Base-by-base conservation (phyloP, 2,113 vertebrate species). In the Oryzias melastigma region DNA sequence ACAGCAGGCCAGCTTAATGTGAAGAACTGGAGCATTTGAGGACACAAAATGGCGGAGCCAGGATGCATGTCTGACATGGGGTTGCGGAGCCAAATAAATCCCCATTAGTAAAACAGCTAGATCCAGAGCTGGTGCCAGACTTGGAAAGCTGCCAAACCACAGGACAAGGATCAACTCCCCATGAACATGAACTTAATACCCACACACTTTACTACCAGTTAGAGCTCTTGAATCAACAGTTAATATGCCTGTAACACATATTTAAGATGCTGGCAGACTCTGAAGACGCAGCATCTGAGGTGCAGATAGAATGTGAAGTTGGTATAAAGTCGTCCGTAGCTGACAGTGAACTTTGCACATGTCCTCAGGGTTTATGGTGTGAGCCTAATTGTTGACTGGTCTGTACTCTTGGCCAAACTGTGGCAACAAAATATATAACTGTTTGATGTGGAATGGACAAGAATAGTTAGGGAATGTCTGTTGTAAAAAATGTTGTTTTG, bases 141-240 rank as follows among this genome's bases (percentile, higher is more conserved):
- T 80, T 88, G 85, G 78, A 83, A 54, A 58, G 15, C 3, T 13
- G 68, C 83, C 86, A 89, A 81, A 60, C 82, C 80, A 77, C 86
- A 83, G 81, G 70, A 83, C 78, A 81, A 86, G 81, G 82, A 90
- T 85, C 78, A 77, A 63, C 82, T 85, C 80, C 70, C 73, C 57
- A 42, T 63, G 53, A 73, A 67, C 53, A 67, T 72, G 55, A 78
- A 84, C 71, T 68, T 75, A 81, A 80, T 77, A 76, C 79, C 75
- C 77, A 84, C 73, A 73, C 73, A 76, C 41, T 80, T 83, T 73
- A 76, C 71, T 71, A 82, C 55, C 56, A 73, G 62, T 64, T 61
- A 80, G 68, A 68, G 46, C 52, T 78, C 66, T 80, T 68, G 48
- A 83, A 84, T 83, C 74, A 73, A 71, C 67, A 48, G 47, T 62